Evolutionary conservation across 2,797 vertebrate species (phyloP), one percentile per base, ranked within the genome.

Genomic region (Delichon dasypus): DNA sequence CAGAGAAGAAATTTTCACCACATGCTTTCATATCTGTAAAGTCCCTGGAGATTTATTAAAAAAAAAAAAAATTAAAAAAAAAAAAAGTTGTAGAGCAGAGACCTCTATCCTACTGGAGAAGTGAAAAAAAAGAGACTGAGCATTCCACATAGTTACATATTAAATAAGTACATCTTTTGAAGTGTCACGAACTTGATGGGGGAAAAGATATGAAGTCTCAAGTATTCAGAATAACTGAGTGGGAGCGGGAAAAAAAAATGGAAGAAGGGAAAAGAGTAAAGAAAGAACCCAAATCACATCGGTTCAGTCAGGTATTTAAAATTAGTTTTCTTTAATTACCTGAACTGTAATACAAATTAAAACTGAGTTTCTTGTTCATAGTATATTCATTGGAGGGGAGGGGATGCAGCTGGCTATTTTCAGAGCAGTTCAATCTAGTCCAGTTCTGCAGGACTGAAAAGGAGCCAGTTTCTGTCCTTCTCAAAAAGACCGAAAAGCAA

Each of bases 401-500:
- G 91, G 87, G 48, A 91, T 89, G 64, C 91, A 94, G 82, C 73
- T 94, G 93, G 85, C 60, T 93, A 75, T 90, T 94, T 93, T 66
- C 53, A 77, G 34, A 73, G 53, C 27, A 85, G 78, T 23, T 90
- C 66, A 92, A 77, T 51, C 71, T 81, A 88, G 60, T 45, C 50
- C 88, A 64, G 70, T 82, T 94, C 80, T 86, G 88, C 29, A 30
- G 88, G 66, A 88, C 73, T 94, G 91, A 94, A 90, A 62, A 94
- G 58, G 3, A 94, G 83, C 85, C 88, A 93, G 83, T 82, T 92
- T 90, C 74, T 2, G 10, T 87, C 66, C 64, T 82, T 79, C 83
- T 92, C 55, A 84, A 87, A 93, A 92, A 90, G 60, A 68, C 57
- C 7, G 0, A 90, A 95, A 94, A 94, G 68, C 71, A 93, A 92